phyloP scores from a whole-genome alignment of 2,888 invertebrate species.

The Siphonodentalium dalli region DNA sequence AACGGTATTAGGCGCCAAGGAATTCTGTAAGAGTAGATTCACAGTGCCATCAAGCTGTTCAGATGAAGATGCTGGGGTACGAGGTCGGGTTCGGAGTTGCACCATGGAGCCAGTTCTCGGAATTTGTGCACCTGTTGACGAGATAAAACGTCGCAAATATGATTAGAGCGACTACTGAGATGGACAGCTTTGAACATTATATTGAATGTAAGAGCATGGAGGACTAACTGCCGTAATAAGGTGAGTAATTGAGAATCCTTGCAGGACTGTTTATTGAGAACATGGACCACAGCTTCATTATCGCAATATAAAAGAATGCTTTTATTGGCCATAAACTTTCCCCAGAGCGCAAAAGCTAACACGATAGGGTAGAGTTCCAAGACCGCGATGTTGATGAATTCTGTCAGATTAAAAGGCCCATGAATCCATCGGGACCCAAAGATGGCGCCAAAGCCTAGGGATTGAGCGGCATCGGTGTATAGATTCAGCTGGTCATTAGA shows the following conservation, averaged over 20 bases:
- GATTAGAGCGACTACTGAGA: too few species aligned
- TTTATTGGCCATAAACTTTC: neutral
- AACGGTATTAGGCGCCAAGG: too few species aligned
- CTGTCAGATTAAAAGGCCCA: neutral
- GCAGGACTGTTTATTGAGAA: conserved; percentile 4
- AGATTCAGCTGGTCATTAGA: neutral
- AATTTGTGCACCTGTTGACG: too few species aligned
- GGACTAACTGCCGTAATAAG: too few species aligned
- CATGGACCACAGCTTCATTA: conserved; percentile 3
- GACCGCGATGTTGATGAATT: neutral
- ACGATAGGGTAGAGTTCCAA: conserved; percentile 9
- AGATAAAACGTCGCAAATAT: too few species aligned
- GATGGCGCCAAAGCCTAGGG: conserved; percentile 4
- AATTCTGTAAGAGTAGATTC: too few species aligned
- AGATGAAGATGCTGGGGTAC: too few species aligned
- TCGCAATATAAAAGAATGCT: conserved; percentile 2
- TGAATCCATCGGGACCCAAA: conserved; percentile 1
- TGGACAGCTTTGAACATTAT: too few species aligned
- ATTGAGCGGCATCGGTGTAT: conserved; percentile 7
- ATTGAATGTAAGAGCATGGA: too few species aligned
- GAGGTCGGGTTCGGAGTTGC: too few species aligned
- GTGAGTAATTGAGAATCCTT: neutral
- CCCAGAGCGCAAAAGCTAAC: neutral
- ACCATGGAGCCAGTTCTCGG: too few species aligned
- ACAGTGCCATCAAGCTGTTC: too few species aligned